Conservation (phyloP, 2,113 vertebrate genomes). For the Cyprinodon tularosa region DNA sequence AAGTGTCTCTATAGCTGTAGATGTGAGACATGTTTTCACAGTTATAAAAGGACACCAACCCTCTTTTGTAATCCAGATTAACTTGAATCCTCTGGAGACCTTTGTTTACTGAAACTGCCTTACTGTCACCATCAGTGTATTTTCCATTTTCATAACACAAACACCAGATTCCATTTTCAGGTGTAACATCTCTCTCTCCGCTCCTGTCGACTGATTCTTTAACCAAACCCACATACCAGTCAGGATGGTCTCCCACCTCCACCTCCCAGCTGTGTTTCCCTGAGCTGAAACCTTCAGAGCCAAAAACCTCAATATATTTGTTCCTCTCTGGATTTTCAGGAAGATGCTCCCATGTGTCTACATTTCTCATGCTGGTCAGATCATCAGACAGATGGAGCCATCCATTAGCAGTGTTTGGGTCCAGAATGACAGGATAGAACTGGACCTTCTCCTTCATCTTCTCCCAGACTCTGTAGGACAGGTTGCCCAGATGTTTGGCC, state of each 20-base stretch:
- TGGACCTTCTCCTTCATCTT: too few relatives aligned
- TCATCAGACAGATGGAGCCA: slow-evolving; percentile 56
- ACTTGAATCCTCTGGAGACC: slow-evolving; percentile 50
- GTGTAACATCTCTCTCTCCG: rapidly evolving
- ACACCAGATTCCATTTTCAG: slow-evolving; percentile 35
- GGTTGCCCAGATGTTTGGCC: too few relatives aligned
- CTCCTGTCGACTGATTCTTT: slow-evolving; percentile 48
- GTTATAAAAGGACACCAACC: slow-evolving; percentile 50
- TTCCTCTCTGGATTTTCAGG: slow-evolving; percentile 60
- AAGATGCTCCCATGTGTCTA: slow-evolving; percentile 10
- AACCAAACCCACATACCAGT: slow-evolving; percentile 22
- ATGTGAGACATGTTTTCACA: slow-evolving; percentile 41
- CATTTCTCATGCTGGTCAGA: slow-evolving; percentile 39
- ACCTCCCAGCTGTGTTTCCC: slow-evolving; percentile 37
- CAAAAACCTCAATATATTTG: not conserved
- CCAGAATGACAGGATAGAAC: too few relatives aligned
- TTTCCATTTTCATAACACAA: not conserved
- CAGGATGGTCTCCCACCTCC: slow-evolving; percentile 34
- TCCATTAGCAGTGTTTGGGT: slow-evolving; percentile 42
- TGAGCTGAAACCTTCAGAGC: slow-evolving; percentile 56
- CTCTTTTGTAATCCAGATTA: slow-evolving; percentile 53
- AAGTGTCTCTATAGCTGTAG: slow-evolving; percentile 37
- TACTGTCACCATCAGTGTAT: not conserved
- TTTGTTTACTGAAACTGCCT: not conserved
- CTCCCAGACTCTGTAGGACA: too few relatives aligned